Evolutionary conservation across 2,888 invertebrate genomes (phyloP), one percentile per base, ranked within the genome.

Genomic region (Reticulitermes lucifugus): DNA sequence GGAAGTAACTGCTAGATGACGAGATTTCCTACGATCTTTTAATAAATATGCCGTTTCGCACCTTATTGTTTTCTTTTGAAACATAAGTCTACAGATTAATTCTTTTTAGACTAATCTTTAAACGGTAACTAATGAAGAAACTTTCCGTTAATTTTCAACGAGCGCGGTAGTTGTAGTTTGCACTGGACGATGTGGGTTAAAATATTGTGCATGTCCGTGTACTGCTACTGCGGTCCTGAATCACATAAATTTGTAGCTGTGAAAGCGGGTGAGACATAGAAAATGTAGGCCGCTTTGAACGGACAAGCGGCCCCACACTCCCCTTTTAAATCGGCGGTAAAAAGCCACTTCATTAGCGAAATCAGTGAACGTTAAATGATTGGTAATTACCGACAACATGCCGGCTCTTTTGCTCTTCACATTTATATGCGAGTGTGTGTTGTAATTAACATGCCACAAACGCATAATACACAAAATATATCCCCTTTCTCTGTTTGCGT

Each of bases 291-390:
- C 18, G 55, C 18, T 55, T 55, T 55, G 2, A 55, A 18, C 18
- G 18, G 18, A 55, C 55, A 14, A 12, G 18, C 18, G 4, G 55
- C 55, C 18, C 4, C 55, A 5, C 55, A 4, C 55, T 14, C 14
- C 55, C 14, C 70, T 25, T 29, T 70, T 25, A 75, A 75, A 75
- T 43, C 75, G 43, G 43, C 22, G 73, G 79, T 55, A 79, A 79
- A 79, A 79, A 79, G 51, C 79, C 79, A 51, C 79, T 79, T 79
- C 79, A 79, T 79, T 79, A 79, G 79, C 51, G 29, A 79, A 79
- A 79, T 79, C 79, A 55, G 79, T 51, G 51, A 79, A 79, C 55
- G 46, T 55, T 25, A 79, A 79, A 79, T 79, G 55, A 79, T 55
- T 79, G 25, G 79, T 79, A 79, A 79, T 79, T 79, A 79, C 25